These are phyloP conservation scores for Corythornis madagascariensis DNA, from an alignment of 2,113 vertebrate species.

Conservation along the genomic window DNA sequence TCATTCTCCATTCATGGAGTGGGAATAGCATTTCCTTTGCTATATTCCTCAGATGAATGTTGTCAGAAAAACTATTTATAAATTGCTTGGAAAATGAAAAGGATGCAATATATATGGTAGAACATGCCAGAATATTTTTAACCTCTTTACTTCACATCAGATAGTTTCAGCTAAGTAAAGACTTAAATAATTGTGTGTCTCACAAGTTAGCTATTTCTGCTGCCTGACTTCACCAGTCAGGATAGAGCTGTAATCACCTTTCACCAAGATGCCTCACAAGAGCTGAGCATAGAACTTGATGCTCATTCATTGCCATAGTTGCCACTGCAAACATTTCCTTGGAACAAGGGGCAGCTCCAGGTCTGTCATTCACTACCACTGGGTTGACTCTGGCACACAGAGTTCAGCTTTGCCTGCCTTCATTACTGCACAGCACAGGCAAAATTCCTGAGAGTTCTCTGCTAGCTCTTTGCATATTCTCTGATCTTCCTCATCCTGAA, in stretches of 20 bases:
- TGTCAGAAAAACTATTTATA: conserved; percentile 36
- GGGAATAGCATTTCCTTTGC: conserved; percentile 23
- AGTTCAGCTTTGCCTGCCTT: not conserved
- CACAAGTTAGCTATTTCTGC: not conserved
- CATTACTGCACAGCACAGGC: not conserved
- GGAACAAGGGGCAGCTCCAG: not conserved
- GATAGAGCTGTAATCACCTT: not conserved
- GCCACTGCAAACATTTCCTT: not conserved
- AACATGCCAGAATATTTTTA: not conserved
- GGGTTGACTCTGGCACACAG: not conserved
- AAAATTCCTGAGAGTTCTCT: not conserved
- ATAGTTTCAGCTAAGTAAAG: not conserved
- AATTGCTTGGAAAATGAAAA: conserved; percentile 22
- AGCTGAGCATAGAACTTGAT: not conserved
- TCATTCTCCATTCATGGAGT: conserved; percentile 18
- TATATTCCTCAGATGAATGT: not conserved
- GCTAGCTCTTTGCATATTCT: not conserved
- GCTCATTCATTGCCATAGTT: not conserved
- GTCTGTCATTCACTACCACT: not conserved
- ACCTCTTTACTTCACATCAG: not conserved
- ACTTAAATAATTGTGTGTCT: not conserved
- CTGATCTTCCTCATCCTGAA: not conserved
- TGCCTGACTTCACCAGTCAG: not conserved
- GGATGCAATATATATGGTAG: not conserved
- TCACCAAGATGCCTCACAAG: not conserved